Percentiles rank a stretch among this genome's conserved stretches.
These are phyloP conservation scores for Macquaria australasica DNA, from an alignment of 2,113 vertebrate genomes.

Conservation along the genomic window DNA sequence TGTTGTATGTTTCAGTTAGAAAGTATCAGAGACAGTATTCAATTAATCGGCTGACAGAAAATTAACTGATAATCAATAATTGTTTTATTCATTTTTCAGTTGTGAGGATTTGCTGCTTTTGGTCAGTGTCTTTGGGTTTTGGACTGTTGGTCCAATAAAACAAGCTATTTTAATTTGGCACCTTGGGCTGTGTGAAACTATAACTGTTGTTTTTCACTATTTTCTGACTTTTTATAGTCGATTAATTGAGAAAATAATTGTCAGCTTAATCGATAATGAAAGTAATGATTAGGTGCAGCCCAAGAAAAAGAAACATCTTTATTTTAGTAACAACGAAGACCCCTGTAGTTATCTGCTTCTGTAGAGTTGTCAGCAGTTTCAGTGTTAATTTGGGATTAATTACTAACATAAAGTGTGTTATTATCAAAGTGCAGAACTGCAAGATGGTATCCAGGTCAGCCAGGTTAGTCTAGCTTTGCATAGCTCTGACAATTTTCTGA, in stretches of 20 bases:
- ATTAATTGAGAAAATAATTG: not conserved
- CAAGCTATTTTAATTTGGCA: no score
- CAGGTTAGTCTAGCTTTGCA: constrained; percentile 4
- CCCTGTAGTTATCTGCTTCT: no score
- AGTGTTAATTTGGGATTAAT: not conserved
- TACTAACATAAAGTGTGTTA: constrained; percentile 1
- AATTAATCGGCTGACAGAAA: not conserved
- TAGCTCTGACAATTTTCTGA: constrained; percentile 26
- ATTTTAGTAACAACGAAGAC: not conserved
- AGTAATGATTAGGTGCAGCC: not conserved
- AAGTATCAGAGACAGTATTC: not conserved
- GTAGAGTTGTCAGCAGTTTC: not conserved
- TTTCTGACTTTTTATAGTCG: not conserved
- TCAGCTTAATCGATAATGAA: not conserved
- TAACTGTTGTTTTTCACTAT: not conserved
- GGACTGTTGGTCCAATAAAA: not conserved
- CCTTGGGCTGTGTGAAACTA: no score
- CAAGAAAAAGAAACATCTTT: no score
- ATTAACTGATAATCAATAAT: no score
- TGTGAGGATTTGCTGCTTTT: not conserved
- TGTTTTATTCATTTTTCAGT: not conserved
- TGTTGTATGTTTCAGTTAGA: not conserved
- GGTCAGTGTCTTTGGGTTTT: not conserved
- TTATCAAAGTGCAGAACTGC: constrained; percentile 2
- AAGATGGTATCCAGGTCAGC: not conserved